Conservation (phyloP, 2,888 invertebrate species). For the Melanophora roralis region DNA sequence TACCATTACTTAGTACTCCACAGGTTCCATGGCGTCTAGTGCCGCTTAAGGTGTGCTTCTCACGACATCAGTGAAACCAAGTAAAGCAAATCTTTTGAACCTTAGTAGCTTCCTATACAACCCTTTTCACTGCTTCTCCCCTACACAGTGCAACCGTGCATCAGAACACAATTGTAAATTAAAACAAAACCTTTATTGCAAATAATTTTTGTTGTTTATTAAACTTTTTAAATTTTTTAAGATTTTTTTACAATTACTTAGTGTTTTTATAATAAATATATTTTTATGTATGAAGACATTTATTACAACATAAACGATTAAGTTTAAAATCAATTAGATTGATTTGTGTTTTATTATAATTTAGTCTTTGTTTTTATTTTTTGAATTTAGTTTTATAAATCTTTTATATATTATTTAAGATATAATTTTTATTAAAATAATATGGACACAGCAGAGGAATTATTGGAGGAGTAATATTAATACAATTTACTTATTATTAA, state of each 20-base stretch:
- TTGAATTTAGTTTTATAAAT: slow-evolving; percentile 37
- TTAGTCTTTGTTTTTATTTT: slow-evolving; percentile 8
- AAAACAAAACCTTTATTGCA: background rate
- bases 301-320: background rate
- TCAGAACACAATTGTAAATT: no score
- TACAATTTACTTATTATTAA: slow-evolving; percentile 13
- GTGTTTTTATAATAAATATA: no score
- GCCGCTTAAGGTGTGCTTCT: no score
- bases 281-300: background rate
- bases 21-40: no score
- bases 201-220: background rate
- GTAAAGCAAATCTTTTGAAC: no score
- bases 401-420: background rate
- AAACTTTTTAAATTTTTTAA: background rate
- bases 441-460: slow-evolving; percentile 56
- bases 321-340: slow-evolving; percentile 51
- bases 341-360: slow-evolving; percentile 9
- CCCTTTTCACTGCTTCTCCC: no score
- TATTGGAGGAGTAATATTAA: slow-evolving; percentile 37
- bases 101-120: no score
- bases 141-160: no score
- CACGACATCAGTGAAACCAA: no score
- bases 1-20: no score
- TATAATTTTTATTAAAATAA: slow-evolving; percentile 6
- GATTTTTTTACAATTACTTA: background rate